Evolutionary conservation across 2,113 vertebrate species (phyloP), one percentile per base, ranked within the genome.

Genomic region (Madoqua kirkii): DNA sequence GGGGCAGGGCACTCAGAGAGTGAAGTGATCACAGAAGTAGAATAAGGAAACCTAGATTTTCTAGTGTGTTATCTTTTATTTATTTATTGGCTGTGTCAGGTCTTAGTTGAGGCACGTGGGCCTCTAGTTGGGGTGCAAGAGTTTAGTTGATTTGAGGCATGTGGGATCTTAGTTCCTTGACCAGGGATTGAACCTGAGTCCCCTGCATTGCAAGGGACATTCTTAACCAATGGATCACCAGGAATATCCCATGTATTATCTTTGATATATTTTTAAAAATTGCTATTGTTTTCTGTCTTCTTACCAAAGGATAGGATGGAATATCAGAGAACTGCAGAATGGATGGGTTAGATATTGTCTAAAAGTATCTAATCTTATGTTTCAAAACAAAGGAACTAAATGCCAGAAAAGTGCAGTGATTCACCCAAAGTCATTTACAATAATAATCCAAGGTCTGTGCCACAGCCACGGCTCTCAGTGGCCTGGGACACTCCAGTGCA

Each of bases 281-380:
- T 54, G 40, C 17, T 62, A 50, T 52, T 78, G 40, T 55, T 95
- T 91, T 79, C 21, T 57, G 13, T 62, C 50, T 96, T 97, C 11
- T n/a, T 81, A 11, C 12, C 67, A 74, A 96, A 13, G 25, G 19
- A 29, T 14, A 60, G 8, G n/a, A 79, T 55, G 12, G 74, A 95
- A 57, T 89, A 81, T 71, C 36, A 48, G 1, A 89, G 57, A 93
- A 29, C 33, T 43, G 16, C 12, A 89, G 7, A 88, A 33, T 8
- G 15, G 19, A 67, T 23, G 7, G 17, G 23, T 91, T 25, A 87
- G 5, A 76, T 64, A 43, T 12, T 87, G 11, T 71, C 36, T 19
- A 21, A 6, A 31, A 5, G 4, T 36, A 25, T 64, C 23, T 54
- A 36, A 62, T 33, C 40, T 71, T 59, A 74, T 57, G 2, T 87